Evolutionary conservation across 2,797 vertebrate genomes (phyloP).

Genomic region (Betta splendens): DNA sequence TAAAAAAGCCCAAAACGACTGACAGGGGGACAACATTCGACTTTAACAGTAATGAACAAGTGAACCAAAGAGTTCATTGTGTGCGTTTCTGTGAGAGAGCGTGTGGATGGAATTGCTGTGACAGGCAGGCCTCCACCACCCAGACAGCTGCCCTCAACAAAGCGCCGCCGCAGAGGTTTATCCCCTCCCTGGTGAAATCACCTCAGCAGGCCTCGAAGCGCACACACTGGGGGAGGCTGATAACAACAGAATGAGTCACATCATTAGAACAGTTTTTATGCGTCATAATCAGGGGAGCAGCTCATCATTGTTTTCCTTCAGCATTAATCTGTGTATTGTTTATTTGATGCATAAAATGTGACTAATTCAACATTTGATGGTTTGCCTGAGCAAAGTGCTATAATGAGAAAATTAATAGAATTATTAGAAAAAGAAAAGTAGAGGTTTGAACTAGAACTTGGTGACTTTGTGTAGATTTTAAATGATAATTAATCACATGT

Average conservation of each 20-base stretch:
- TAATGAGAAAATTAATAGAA: too few relatives aligned
- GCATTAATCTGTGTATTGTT: background rate
- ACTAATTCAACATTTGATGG: background rate
- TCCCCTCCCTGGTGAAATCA: slow-evolving; percentile 25
- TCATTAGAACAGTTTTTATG: background rate
- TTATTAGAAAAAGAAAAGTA: too few relatives aligned
- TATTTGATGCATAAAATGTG: background rate
- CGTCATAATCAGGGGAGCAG: background rate
- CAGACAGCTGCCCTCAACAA: slow-evolving; percentile 35
- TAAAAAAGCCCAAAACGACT: slow-evolving; percentile 2
- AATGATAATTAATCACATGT: too few relatives aligned
- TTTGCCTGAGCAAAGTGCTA: background rate
- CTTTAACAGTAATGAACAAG: slow-evolving; percentile 1
- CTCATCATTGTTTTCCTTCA: background rate
- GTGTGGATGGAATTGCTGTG: slow-evolving; percentile 39
- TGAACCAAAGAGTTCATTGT: slow-evolving; percentile 5
- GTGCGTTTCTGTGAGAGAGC: background rate
- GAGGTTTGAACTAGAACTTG: too few relatives aligned
- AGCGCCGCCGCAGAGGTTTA: slow-evolving; percentile 22
- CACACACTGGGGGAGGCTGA: background rate
- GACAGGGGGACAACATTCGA: slow-evolving; percentile 6
- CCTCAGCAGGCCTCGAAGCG: slow-evolving; percentile 5
- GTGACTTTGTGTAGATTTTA: too few relatives aligned
- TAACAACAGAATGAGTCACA: background rate
- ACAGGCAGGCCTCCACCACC: slow-evolving; percentile 27